Base-by-base conservation (phyloP, 35 echinoderm and acorn worm species). In the Heliocidaris erythrogramma region DNA sequence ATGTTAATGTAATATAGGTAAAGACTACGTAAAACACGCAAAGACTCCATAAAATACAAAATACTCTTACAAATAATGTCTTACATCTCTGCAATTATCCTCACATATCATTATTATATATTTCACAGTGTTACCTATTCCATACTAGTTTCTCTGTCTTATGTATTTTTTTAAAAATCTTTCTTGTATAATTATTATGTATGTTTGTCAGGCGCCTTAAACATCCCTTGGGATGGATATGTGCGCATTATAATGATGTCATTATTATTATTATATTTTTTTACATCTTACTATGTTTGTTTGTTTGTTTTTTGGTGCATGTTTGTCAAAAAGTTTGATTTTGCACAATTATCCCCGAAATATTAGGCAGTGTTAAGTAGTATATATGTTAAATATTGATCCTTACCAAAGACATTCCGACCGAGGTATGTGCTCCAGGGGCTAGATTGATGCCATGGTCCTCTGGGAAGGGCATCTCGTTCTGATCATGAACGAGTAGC, bases 401-500 rank as follows among this genome's bases (percentile, higher is more conserved):
- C 30, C 92, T 91, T 94, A 99, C 98, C 96, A 94, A 85, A 47
- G 94, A 96, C 11, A 99, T 48, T 31, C 98, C 98, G 13, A 99
- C 94, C 0, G 98, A 97, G 8, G 98, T 97, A 30, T 95, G 86
- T 48, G 56, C 31, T 47, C 98, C 98, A 10, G 98, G 97, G 0
- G 96, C 84, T 13, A 99, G 91, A 48, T 60, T 96, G 2, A 99
- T 94, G 2, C 98, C 98, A 48, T 95, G 85, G 85, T 99, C 96
- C 59, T 99, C 98, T 0, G 98, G 98, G 86, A 97, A 99, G 49
- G 97, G 97, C 97, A 97, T 97, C 17, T 69, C 78, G 35, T 97
- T 17, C n/a, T 95, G 59, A 5, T 96, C 90, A 93, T 97, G 96
- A 12, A 97, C 93, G 10, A 94, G 7, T 2, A 99, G 92, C 32